phyloP scores from a whole-genome alignment of 2,888 invertebrate genomes.

The Eueremaeus valkanovi region DNA sequence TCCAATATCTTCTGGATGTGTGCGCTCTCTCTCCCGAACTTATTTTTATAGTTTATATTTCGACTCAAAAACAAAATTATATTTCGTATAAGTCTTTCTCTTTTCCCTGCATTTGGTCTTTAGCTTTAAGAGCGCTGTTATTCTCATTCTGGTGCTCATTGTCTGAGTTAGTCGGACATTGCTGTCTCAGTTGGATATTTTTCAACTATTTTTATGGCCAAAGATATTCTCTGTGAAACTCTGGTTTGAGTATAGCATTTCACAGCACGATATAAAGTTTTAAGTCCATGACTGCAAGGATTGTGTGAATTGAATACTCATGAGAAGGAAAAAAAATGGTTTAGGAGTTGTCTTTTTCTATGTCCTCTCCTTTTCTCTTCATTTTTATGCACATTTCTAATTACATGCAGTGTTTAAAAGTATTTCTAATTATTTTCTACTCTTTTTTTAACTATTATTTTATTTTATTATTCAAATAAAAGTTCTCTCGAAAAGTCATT shows the following conservation, averaged over 20 bases:
- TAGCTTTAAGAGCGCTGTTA: not conserved
- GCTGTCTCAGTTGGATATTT: constrained; percentile 19
- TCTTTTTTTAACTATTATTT: not conserved
- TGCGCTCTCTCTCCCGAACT: not conserved
- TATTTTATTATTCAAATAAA: constrained; percentile 1
- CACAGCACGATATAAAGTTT: constrained; percentile 19
- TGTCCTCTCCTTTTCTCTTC: not conserved
- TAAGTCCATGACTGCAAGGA: not conserved
- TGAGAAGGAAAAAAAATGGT: constrained; percentile 21
- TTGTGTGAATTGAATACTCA: constrained; percentile 35
- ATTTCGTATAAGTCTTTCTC: not conserved
- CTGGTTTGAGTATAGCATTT: constrained; percentile 17
- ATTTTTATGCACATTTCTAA: not conserved
- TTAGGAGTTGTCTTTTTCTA: not conserved
- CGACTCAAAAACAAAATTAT: not conserved
- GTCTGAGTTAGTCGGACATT: constrained; percentile 31
- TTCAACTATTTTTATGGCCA: constrained; percentile 30
- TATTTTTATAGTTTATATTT: not conserved
- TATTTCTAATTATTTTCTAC: not conserved
- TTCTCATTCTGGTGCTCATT: not conserved
- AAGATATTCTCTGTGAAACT: no score
- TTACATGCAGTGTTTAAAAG: not conserved
- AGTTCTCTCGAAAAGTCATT: not conserved
- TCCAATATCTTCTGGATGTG: not conserved
- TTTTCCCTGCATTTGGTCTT: not conserved